A percentile compares a stretch with the other conserved stretches of the same genome.
These are phyloP conservation scores for Clupea harengus DNA, from an alignment of 2,113 vertebrate genomes.

Conservation along the genomic window DNA sequence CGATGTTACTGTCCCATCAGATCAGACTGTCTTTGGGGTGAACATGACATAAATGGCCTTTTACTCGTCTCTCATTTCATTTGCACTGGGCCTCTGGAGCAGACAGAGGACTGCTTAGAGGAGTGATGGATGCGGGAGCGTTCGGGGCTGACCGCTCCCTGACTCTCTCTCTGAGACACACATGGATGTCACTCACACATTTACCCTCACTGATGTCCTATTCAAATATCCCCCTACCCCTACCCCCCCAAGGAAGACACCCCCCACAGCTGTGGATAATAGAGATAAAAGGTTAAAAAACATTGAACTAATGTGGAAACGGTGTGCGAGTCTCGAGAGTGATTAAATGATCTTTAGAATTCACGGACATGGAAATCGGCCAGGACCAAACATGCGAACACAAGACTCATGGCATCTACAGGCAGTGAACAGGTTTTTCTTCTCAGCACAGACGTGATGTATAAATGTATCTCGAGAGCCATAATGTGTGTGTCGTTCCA, in stretches of 20 bases:
- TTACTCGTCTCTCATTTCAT: constrained; percentile 47
- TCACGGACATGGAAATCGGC: neutral
- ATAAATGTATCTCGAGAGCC: neutral
- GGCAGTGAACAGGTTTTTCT: neutral
- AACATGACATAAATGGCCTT: constrained; percentile 45
- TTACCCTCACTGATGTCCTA: neutral
- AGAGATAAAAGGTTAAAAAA: too few relatives aligned
- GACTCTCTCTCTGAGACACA: neutral
- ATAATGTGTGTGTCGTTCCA: neutral
- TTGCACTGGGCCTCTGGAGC: neutral
- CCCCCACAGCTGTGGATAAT: too few relatives aligned
- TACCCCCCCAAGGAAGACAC: too few relatives aligned
- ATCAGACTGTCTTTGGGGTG: constrained; percentile 41
- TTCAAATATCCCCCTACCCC: too few relatives aligned
- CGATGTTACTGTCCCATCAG: constrained; percentile 37
- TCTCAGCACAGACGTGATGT: neutral
- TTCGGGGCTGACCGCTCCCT: neutral
- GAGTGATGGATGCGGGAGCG: neutral
- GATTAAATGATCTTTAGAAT: neutral
- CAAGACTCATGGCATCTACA: neutral
- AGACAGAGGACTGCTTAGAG: neutral
- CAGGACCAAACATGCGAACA: neutral
- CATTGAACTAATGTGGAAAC: neutral
- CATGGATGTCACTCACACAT: neutral
- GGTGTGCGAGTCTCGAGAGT: too few relatives aligned